Conservation (phyloP, 2,888 invertebrate genomes). For the Orthosia incerta region DNA sequence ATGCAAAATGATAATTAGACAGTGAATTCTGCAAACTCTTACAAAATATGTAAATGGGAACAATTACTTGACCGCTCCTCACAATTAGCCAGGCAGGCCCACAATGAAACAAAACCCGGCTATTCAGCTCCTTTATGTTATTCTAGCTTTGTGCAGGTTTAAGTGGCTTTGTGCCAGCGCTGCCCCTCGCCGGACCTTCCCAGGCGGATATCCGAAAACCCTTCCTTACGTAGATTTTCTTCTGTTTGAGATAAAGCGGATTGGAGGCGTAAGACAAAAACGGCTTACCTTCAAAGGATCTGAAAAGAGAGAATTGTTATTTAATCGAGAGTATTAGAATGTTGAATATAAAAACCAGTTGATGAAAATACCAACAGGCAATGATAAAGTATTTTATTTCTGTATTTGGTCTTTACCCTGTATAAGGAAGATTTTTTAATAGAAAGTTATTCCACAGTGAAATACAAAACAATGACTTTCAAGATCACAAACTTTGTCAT, state of each 20-base stretch:
- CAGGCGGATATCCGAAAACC: constrained; percentile 51
- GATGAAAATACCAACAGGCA: background rate
- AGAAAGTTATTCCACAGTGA: background rate
- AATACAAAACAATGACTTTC: background rate
- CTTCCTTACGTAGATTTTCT: constrained; percentile 29
- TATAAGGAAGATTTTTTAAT: background rate
- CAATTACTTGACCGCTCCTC: constrained; percentile 28
- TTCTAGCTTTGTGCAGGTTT: constrained; percentile 29
- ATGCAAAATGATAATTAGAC: background rate
- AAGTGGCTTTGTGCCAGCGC: constrained; percentile 38
- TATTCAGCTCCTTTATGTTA: constrained; percentile 32
- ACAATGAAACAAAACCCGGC: constrained; percentile 41
- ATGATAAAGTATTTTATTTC: background rate
- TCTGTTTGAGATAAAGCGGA: constrained; percentile 16
- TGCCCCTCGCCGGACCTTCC: constrained; percentile 11
- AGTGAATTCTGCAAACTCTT: background rate
- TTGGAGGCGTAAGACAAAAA: background rate
- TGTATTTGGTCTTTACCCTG: background rate
- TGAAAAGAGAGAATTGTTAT: background rate
- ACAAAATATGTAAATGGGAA: constrained; percentile 20
- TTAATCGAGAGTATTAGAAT: background rate
- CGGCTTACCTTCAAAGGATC: background rate
- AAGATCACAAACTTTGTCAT: constrained; percentile 1
- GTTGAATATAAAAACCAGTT: background rate
- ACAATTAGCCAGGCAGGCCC: constrained; percentile 16